phyloP scores from a whole-genome alignment of 1,140 invertebrate genomes.

The Monomorium pharaonis region DNA sequence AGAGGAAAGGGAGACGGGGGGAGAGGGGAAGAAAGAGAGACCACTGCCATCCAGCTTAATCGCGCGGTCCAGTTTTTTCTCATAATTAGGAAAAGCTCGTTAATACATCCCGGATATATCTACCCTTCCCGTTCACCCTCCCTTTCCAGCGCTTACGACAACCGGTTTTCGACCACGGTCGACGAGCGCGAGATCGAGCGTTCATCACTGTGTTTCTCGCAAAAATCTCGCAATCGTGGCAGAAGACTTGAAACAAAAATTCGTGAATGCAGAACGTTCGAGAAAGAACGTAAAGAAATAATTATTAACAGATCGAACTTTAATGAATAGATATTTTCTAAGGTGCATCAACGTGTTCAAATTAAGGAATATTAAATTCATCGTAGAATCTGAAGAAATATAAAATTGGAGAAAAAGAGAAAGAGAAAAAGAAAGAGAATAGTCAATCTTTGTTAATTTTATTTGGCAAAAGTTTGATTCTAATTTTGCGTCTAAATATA shows the following conservation, averaged over 20 bases:
- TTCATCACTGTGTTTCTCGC: neutral
- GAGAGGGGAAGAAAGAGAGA: neutral
- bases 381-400: neutral
- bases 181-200: conserved; percentile 17
- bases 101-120: conserved; percentile 81
- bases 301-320: neutral
- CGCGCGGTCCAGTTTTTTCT: conserved; percentile 81
- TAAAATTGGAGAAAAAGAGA: too few relatives aligned
- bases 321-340: neutral
- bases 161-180: conserved; percentile 15
- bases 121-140: conserved; percentile 52
- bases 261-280: neutral
- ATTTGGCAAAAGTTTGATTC: neutral
- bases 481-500: neutral
- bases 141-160: conserved; percentile 23
- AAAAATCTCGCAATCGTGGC: neutral
- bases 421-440: neutral
- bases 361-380: neutral
- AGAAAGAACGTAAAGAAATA: neutral
- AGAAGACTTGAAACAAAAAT: neutral
- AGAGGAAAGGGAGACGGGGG: neutral
- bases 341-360: neutral
- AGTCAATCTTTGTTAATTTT: neutral
- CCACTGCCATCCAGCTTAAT: conserved; percentile 78
- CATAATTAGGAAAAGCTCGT: conserved; percentile 84